Conservation (phyloP, 2,113 vertebrate genomes). For the Nothobranchius kuhntae region DNA sequence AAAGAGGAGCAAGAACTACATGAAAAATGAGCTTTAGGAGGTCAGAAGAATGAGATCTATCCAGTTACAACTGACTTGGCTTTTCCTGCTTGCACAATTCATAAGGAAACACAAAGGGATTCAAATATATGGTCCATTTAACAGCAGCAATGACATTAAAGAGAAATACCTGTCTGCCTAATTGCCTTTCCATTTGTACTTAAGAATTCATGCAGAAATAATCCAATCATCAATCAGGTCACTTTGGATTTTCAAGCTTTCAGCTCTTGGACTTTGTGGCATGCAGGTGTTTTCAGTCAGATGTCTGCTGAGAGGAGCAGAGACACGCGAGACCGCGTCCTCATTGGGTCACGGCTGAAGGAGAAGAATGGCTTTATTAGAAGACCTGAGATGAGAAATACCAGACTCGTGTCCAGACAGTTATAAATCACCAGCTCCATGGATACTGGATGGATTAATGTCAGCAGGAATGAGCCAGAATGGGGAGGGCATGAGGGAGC, state of each 20-base stretch:
- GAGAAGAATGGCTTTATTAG: slow-evolving; percentile 21
- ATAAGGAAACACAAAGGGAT: not conserved
- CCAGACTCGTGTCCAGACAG: slow-evolving; percentile 42
- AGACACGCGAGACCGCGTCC: not conserved
- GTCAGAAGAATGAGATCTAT: not conserved
- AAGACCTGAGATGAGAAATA: slow-evolving; percentile 60
- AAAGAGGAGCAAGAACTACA: slow-evolving; percentile 3
- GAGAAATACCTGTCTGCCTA: not conserved
- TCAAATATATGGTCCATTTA: slow-evolving; percentile 6
- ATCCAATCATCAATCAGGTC: slow-evolving; percentile 14
- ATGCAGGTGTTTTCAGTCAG: not conserved
- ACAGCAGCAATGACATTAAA: slow-evolving; percentile 17
- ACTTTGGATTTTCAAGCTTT: slow-evolving; percentile 12
- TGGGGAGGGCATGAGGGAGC: not conserved
- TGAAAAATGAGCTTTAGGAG: slow-evolving; percentile 11
- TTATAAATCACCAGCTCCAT: slow-evolving; percentile 37
- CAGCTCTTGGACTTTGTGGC: not conserved
- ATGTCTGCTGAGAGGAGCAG: not conserved
- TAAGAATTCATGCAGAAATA: not conserved
- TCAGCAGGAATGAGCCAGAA: slow-evolving; percentile 19
- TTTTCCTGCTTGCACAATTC: not conserved
- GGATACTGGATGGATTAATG: slow-evolving; percentile 30
- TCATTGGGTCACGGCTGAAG: slow-evolving; percentile 32
- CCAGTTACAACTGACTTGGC: not conserved
- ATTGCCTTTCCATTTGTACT: not conserved